Base-by-base conservation (phyloP, 2,797 vertebrate genomes). In the Phoeniculus purpureus region DNA sequence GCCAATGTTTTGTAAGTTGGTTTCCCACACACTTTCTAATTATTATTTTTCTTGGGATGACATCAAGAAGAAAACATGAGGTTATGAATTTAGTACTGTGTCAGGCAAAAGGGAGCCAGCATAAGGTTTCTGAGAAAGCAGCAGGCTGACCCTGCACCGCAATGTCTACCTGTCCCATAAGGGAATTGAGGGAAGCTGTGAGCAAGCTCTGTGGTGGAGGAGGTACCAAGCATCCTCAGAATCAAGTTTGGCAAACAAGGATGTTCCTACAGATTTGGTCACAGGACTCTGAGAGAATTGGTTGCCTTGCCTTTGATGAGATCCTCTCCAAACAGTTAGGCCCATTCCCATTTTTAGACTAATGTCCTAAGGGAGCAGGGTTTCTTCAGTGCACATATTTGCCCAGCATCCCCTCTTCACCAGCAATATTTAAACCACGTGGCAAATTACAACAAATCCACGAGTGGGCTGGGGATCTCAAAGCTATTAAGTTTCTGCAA, bases 131-230 rank as follows among this genome's bases (percentile, higher is more conserved):
- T 58, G 55, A 68, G 82, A 68, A 75, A 87, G 70, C 37, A 74
- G 47, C 37, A 59, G 47, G 3, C 34, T 34, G 54, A 73, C 27
- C 40, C 45, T 52, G 10, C 0, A 0, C 45, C 0, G 0, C 17
- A 37, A 10, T 0, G 9, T 6, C 19, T 59, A 66, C 32, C 48
- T 47, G 22, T 19, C 5, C 34, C 1, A 8, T 17, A 45, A 51
- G 72, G 76, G 51, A 85, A 75, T 12, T 1, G 5, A 90, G 64
- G 12, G 71, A 88, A 62, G n/a, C 66, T 76, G 32, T 22, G 37
- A 58, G 18, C 37, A 48, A 85, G 47, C 14, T 52, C 55, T 58
- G 25, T 73, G 43, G 15, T 48, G 50, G 65, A 72, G 31, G 45
- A 80, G 32, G 45, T 76, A 89, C 25, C 17, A 19, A 29, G 50